Evolutionary conservation across 2,797 vertebrate species (phyloP), one percentile per base, ranked within the genome.

Genomic region (Hirundo rustica): DNA sequence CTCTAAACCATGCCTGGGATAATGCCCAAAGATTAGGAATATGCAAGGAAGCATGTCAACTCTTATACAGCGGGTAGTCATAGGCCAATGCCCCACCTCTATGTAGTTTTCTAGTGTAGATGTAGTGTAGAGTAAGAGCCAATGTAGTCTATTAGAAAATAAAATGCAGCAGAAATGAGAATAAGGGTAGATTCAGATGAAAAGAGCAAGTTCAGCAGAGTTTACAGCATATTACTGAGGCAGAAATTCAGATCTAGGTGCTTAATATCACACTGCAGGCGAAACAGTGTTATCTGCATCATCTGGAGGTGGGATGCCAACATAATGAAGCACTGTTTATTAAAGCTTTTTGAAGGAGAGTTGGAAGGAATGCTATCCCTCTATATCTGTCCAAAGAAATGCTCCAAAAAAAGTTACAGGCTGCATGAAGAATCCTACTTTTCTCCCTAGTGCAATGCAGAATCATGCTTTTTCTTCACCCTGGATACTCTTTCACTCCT

Each of bases 241-340:
- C 36, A 95, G 58, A 62, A 92, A 75, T 90, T 85, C 83, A 88
- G 32, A 68, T 68, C 47, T 85, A 78, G 50, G 68, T 62, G 30
- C 83, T 95, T 90, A 92, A 94, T 91, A 90, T 75, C 62, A 68
- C 73, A 95, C 92, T 91, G 47, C 85, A 86, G 94, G 92, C 62
- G 5, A 88, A 75, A 54, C 18, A 74, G 34, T 25, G 25, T 47
- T 94, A 92, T 91, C 93, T 91, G 26, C 70, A 84, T 88, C 76
- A 92, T 95, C 94, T 91, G 54, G 20, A 81, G 17, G 45, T 83
- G 75, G 36, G 21, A 93, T 88, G 82, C 88, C 95, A 96, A 51
- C 25, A 13, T 81, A 92, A 85, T 60, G 79, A 92, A 74, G 25
- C 8, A 14, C 65, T 72, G 47, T 62, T 93, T 92, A 89, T 81